Base-by-base conservation (phyloP, 2,888 invertebrate genomes). In the Hybos culiciformis region DNA sequence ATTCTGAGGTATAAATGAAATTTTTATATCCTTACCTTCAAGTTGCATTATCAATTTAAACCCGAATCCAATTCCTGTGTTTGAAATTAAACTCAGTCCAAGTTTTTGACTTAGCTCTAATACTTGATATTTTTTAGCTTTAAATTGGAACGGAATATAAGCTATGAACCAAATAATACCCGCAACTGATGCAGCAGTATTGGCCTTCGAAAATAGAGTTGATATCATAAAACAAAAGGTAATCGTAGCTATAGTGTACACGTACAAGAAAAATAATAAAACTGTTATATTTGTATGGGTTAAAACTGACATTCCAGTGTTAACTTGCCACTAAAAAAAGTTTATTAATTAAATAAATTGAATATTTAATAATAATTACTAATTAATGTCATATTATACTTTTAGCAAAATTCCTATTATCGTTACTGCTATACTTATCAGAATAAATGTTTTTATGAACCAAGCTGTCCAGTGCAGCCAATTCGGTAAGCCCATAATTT, bases 401-500 rank as follows among this genome's bases (percentile, higher is more conserved):
- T 75, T 77, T 51, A 78, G 53, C 23, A 78, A 54, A 4, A 75
- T 40, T 4, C 72, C 61, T 14, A 79, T 68, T 1, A 74, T 48
- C 11, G 69, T 42, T 1, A 76, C 68, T 1, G 78, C 72, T 15
- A 81, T 53, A 2, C 77, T 44, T 45, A 81, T 68, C 49, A 77
- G 77, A 5, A 78, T 46, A 44, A 84, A 71, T 43, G 81, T 78
- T 58, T 83, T 33, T 17, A 78, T 68, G 62, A 86, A 88, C 86
- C 90, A 90, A 2, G 87, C 85, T 0, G 73, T 60, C 88, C 91
- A 91, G 55, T 90, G 82, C 50, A 88, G 66, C 80, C 83, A 86
- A 42, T 80, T 80, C 26, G 78, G 74, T 20, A 92, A 66, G 3
- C 92, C 92, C 82, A 90, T 88, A 66, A 91, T 85, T 70, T 87